phyloP scores from a whole-genome alignment of 2,888 invertebrate genomes.

The Beris chalybata region DNA sequence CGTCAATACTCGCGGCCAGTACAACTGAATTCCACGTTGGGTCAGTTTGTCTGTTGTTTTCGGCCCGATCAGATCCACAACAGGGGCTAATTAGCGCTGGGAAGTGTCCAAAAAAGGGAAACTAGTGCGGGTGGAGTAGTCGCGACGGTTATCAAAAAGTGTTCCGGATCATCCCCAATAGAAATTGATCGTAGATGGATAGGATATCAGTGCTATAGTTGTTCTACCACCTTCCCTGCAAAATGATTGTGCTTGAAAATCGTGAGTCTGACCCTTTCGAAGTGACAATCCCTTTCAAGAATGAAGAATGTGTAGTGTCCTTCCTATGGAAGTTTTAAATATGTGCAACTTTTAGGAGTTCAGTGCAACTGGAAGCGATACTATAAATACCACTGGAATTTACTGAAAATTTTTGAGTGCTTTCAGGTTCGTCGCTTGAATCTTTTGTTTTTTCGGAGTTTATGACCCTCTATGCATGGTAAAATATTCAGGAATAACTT shows the following conservation, averaged over 20 bases:
- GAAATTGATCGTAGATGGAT: conserved; percentile 2
- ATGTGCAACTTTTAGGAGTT: too few relatives aligned
- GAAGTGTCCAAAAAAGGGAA: too few relatives aligned
- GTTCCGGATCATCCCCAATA: not conserved
- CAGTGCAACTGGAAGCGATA: too few relatives aligned
- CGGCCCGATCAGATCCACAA: conserved; percentile 20
- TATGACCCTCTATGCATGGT: not conserved
- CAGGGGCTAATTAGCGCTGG: not conserved
- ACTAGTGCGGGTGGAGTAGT: not conserved
- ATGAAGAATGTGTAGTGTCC: too few relatives aligned
- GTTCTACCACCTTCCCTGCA: too few relatives aligned
- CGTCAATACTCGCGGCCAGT: not conserved
- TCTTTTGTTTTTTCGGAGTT: conserved; percentile 19
- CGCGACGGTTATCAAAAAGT: not conserved
- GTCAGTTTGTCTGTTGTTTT: conserved; percentile 30
- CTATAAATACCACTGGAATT: too few relatives aligned
- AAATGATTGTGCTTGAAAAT: too few relatives aligned
- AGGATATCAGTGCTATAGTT: conserved; percentile 20
- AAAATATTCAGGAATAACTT: too few relatives aligned
- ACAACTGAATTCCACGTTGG: not conserved
- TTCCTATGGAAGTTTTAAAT: too few relatives aligned
- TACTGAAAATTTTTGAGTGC: too few relatives aligned
- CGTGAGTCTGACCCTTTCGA: too few relatives aligned
- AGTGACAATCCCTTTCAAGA: too few relatives aligned
- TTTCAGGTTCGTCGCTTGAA: conserved; percentile 22